Evolutionary conservation across 2,113 vertebrate species (phyloP).

Genomic region (Hyla sarda): DNA sequence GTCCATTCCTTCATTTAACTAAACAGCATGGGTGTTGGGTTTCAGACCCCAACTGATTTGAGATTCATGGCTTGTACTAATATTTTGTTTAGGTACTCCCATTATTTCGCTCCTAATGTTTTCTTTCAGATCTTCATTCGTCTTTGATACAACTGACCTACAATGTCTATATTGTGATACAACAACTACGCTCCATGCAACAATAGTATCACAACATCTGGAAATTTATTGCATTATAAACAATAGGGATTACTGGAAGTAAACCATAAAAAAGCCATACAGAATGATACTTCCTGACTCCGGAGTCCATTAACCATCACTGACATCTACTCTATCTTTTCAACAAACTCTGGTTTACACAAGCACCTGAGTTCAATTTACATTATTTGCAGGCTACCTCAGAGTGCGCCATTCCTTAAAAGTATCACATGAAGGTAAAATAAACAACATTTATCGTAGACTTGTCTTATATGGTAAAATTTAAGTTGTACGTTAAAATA

Average conservation of each 20-base stretch:
- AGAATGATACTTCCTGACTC: not conserved
- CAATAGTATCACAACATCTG: not conserved
- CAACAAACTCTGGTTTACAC: conserved; percentile 6
- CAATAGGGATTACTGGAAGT: too few species aligned
- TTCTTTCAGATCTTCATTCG: not conserved
- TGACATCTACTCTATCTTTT: conserved; percentile 35
- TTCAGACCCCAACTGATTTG: too few species aligned
- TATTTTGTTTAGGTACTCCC: too few species aligned
- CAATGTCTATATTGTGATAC: not conserved
- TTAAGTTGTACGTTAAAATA: conserved; percentile 51
- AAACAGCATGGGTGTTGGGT: too few species aligned
- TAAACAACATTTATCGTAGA: conserved; percentile 47
- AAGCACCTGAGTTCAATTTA: conserved; percentile 54
- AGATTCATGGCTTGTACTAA: too few species aligned
- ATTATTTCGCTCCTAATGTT: too few species aligned
- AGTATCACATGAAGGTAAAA: conserved; percentile 56
- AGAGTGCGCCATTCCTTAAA: conserved; percentile 41
- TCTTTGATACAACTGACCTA: not conserved
- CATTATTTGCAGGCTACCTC: conserved; percentile 30
- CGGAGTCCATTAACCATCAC: conserved; percentile 26
- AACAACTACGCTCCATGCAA: not conserved
- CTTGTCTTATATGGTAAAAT: conserved; percentile 58
- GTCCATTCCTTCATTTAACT: too few species aligned
- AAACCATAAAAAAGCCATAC: not conserved
- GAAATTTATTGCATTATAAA: not conserved